Conservation (phyloP, 53 echinoderm and acorn worm species). For the Echinarachnius parma region DNA sequence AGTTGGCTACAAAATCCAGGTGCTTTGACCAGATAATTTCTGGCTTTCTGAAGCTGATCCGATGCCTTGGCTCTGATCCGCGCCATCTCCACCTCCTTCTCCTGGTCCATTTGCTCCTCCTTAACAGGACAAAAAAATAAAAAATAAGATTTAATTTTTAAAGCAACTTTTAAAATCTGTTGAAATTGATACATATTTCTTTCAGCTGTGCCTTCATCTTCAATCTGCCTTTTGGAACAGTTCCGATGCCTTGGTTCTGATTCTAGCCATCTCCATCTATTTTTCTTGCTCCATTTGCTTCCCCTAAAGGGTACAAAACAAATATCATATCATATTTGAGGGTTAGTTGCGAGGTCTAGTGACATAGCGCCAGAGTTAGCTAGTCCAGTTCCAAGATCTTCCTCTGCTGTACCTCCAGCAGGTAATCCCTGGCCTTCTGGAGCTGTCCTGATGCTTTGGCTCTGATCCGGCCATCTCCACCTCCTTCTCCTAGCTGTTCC, state of each 20-base stretch:
- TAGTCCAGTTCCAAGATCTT: slow-evolving; percentile 89
- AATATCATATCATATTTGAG: too few species aligned
- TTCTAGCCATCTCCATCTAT: too few species aligned
- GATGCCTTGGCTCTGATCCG: slow-evolving; percentile 41
- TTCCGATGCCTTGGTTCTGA: too few species aligned
- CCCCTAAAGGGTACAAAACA: too few species aligned
- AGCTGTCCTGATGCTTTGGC: slow-evolving; percentile 63
- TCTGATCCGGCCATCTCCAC: slow-evolving; percentile 60
- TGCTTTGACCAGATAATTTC: slow-evolving; percentile 68
- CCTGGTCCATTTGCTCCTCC: slow-evolving; percentile 95
- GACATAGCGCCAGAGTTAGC: slow-evolving; percentile 85
- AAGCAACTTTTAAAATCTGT: too few species aligned
- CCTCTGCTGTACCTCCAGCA: slow-evolving; percentile 84
- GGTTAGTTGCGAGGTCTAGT: too few species aligned
- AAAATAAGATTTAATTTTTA: too few species aligned
- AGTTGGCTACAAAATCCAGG: slow-evolving; percentile 89
- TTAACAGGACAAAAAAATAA: too few species aligned
- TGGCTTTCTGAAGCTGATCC: slow-evolving; percentile 73
- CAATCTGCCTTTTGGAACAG: too few species aligned
- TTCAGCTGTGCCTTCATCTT: too few species aligned
- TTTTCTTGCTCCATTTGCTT: too few species aligned
- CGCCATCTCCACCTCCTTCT: slow-evolving; percentile 73
- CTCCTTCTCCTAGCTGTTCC: slow-evolving; percentile 81
- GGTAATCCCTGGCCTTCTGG: slow-evolving; percentile 64
- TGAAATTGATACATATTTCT: too few species aligned